These are phyloP conservation scores for Ctenosaura bakeri DNA, from an alignment of 2,797 vertebrate species.

Conservation along the genomic window DNA sequence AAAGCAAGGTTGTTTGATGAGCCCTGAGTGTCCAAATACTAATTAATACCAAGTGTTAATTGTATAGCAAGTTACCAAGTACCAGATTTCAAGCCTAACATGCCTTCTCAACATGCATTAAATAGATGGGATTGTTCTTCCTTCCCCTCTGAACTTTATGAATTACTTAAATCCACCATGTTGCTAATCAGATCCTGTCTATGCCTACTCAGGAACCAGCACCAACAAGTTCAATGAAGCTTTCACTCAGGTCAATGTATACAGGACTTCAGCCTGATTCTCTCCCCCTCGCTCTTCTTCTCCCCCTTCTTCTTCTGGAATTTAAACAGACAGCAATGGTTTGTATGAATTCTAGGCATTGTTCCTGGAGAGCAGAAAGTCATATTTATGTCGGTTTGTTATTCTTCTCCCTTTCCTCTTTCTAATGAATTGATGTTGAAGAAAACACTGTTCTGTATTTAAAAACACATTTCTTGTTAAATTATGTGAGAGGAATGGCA, in stretches of 20 bases:
- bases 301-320: not conserved
- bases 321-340: not conserved
- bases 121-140: too few relatives aligned
- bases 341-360: not conserved
- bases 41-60: too few relatives aligned
- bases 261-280: not conserved
- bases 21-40: too few relatives aligned
- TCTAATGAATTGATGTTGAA: constrained; percentile 26
- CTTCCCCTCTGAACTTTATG: too few relatives aligned
- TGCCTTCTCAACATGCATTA: too few relatives aligned
- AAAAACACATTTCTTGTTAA: constrained; percentile 12
- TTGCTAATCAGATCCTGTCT: not conserved
- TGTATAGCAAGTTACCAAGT: too few relatives aligned
- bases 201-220: not conserved
- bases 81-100: too few relatives aligned
- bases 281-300: not conserved
- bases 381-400: not conserved
- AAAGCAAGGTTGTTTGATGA: too few relatives aligned
- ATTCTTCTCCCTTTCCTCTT: not conserved
- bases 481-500: constrained; percentile 5
- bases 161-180: not conserved
- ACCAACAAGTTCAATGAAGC: not conserved
- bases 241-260: not conserved
- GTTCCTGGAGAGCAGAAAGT: not conserved
- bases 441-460: constrained; percentile 50